These are phyloP conservation scores for Enteromius viviparus DNA, from an alignment of 2,797 vertebrate species.

Conservation along the genomic window DNA sequence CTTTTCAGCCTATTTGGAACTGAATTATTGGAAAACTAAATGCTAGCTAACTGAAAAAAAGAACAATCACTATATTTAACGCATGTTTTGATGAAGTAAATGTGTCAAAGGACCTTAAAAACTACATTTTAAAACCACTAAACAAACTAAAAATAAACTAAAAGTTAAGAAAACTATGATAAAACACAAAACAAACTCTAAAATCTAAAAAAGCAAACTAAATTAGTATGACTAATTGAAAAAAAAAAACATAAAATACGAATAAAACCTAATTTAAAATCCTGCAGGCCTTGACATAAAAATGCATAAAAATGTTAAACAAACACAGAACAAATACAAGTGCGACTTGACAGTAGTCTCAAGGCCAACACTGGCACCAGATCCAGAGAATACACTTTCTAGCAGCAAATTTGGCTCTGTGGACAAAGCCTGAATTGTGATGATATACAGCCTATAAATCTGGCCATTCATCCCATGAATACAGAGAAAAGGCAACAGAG, in stretches of 20 bases:
- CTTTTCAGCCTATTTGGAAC: not conserved
- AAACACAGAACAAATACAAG: conserved; percentile 29
- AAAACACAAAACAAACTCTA: not conserved
- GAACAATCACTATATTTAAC: not conserved
- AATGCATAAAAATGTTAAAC: not conserved
- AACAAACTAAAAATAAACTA: not conserved
- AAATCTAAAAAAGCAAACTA: not conserved
- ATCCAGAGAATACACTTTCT: conserved; percentile 37
- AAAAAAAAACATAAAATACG: not conserved
- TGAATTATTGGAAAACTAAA: not conserved
- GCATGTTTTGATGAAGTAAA: not conserved
- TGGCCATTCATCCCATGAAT: conserved; percentile 44
- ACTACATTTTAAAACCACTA: not conserved
- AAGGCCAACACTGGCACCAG: conserved; percentile 33
- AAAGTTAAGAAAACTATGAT: not conserved
- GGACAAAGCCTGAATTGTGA: conserved; percentile 53
- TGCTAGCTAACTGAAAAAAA: not conserved
- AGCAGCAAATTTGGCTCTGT: conserved; percentile 23
- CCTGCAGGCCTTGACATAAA: not conserved
- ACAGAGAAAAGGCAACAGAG: conserved; percentile 36
- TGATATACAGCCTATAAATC: conserved; percentile 46
- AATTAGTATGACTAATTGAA: not conserved
- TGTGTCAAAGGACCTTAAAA: not conserved
- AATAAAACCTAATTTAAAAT: not conserved
- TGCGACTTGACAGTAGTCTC: conserved; percentile 20